Base-by-base conservation (phyloP, 2,797 vertebrate genomes). In the Cirrhinus mrigala region DNA sequence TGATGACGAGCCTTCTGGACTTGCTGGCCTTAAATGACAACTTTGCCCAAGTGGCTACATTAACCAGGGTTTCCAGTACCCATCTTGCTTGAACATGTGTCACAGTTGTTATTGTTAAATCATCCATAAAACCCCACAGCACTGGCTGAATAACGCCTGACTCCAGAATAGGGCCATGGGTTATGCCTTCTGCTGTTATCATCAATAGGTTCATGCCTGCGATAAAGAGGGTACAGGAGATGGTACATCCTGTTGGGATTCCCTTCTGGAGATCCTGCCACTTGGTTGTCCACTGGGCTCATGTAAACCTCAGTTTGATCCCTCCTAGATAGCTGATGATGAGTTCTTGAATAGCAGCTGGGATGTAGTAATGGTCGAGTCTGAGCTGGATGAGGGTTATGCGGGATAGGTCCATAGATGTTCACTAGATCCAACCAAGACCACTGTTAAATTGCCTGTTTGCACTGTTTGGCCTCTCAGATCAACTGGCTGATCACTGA, bases 341-440 rank as follows among this genome's bases (percentile, higher is more conserved):
- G 52, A 40, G 20, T 69, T 22, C 24, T 27, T 33, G 46, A 44
- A 88, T 69, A 44, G 60, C 24, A 11, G 5, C 29, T 15, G 70
- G 82, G 22, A 68, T 87, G 48, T 84, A 44, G 48, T 87, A 87
- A 48, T 83, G 79, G 4, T 85, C 5, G 33, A 82, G 44, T 54
- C 27, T 58, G n/a, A 22, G 3, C 3, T 81, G 58, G 48, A 85
- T 88, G n/a, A 86, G 68, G 68, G 74, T 50, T 0, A n/a, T 83
- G 44, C 8, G 69, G 58, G 1, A 75, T 79, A 54, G 81, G 81
- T n/a, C 77, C 58, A 29, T 85, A 83, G 9, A 74, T 24, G 20
- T 83, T 79, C 22, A 22, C 64, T 15, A 87, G 14, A n/a, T 87
- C 81, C 22, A 87, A 69, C 81, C 79, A 85, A 85, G n/a, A 79